These are phyloP conservation scores for Trichopoda pennipes DNA, from an alignment of 2,888 invertebrate species.

Conservation along the genomic window DNA sequence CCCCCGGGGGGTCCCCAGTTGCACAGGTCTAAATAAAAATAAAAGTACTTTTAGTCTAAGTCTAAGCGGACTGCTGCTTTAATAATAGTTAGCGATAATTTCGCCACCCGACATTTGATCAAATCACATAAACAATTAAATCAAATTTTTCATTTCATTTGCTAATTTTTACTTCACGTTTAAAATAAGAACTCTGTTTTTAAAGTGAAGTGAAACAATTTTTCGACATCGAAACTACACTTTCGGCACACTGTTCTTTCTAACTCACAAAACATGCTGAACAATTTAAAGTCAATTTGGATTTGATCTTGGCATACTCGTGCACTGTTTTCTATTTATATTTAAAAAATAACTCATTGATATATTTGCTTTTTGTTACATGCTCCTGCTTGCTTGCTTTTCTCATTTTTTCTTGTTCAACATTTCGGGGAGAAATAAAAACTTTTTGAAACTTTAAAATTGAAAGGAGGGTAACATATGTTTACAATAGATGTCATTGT, in stretches of 20 bases:
- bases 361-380: conserved; percentile 64
- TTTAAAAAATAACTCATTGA: conserved; percentile 55
- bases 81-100: too few relatives aligned
- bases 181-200: too few relatives aligned
- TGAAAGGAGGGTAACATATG: conserved; percentile 58
- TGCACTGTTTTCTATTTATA: conserved; percentile 13
- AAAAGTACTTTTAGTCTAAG: too few relatives aligned
- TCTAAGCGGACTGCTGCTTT: too few relatives aligned
- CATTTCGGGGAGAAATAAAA: conserved; percentile 32
- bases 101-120: too few relatives aligned
- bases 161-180: too few relatives aligned
- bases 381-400: conserved; percentile 32
- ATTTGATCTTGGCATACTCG: conserved; percentile 42
- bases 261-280: not conserved
- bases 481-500: conserved; percentile 70
- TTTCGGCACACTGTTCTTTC: conserved; percentile 21
- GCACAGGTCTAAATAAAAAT: too few relatives aligned
- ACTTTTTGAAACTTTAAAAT: conserved; percentile 44
- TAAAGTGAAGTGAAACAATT: too few relatives aligned
- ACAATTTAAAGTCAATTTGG: conserved; percentile 52
- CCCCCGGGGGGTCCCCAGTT: too few relatives aligned
- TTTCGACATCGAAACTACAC: too few relatives aligned
- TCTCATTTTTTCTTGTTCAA: conserved; percentile 34
- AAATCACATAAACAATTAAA: too few relatives aligned
- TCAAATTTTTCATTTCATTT: too few relatives aligned